Conservation (phyloP, 2,888 invertebrate genomes). For the Acleris sparsana region DNA sequence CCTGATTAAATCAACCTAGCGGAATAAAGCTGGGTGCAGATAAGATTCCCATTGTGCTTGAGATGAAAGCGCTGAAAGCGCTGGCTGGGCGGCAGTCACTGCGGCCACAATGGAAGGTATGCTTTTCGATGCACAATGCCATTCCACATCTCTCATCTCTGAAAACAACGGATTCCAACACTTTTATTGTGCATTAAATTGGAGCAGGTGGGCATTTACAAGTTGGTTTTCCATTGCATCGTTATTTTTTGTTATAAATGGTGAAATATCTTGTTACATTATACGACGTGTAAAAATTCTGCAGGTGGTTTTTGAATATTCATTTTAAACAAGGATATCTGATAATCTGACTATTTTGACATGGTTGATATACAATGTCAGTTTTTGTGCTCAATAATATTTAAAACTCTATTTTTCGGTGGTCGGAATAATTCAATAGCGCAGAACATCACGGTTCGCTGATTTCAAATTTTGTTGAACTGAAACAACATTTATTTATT, state of each 20-base stretch:
- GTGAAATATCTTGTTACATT: not conserved
- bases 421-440: too few relatives aligned
- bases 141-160: slow-evolving; percentile 68
- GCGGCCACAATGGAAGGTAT: slow-evolving; percentile 57
- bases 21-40: slow-evolving; percentile 63
- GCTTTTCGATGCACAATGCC: slow-evolving; percentile 68
- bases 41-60: slow-evolving; percentile 71
- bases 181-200: slow-evolving; percentile 77
- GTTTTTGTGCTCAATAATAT: too few relatives aligned
- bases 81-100: slow-evolving; percentile 44
- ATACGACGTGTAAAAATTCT: too few relatives aligned
- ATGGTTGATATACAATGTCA: too few relatives aligned
- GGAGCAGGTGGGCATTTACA: slow-evolving; percentile 65
- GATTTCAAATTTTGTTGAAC: too few relatives aligned
- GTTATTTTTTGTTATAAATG: slow-evolving; percentile 40
- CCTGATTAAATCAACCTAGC: slow-evolving; percentile 63
- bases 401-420: too few relatives aligned
- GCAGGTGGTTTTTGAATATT: too few relatives aligned
- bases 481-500: too few relatives aligned
- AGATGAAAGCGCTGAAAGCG: slow-evolving; percentile 54
- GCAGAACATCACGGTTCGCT: too few relatives aligned
- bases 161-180: slow-evolving; percentile 72
- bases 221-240: slow-evolving; percentile 40
- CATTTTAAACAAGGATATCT: too few relatives aligned
- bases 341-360: too few relatives aligned